Evolutionary conservation across 2,797 vertebrate species (phyloP).

Genomic region (Mormyrops boulengeri): DNA sequence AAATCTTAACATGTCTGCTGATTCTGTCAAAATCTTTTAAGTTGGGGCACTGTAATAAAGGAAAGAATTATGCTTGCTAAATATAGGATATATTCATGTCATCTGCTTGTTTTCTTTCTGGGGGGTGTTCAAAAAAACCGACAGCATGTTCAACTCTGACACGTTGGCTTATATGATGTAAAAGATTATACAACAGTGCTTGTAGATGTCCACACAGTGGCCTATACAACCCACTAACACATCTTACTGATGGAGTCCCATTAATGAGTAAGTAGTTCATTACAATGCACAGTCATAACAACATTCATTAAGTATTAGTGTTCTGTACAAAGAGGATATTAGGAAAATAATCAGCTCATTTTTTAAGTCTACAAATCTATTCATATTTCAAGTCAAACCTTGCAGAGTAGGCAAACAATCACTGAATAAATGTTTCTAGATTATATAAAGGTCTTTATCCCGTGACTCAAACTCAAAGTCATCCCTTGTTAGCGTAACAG

Average conservation of each 20-base stretch:
- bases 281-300: slow-evolving; percentile 11
- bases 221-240: background rate
- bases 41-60: slow-evolving; percentile 20
- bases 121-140: background rate
- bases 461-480: background rate
- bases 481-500: background rate
- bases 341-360: background rate
- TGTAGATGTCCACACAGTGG: background rate
- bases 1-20: slow-evolving; percentile 22
- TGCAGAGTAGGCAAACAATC: background rate
- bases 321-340: slow-evolving; percentile 2
- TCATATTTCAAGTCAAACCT: background rate
- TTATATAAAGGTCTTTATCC: background rate
- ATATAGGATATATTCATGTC: slow-evolving; percentile 11
- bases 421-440: background rate
- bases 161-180: background rate
- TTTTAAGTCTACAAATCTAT: background rate
- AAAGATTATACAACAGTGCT: background rate
- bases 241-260: background rate
- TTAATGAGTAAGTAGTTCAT: slow-evolving; percentile 10
- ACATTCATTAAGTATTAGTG: background rate
- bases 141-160: background rate
- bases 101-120: slow-evolving; percentile 15
- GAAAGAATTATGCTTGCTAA: slow-evolving; percentile 19
- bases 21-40: slow-evolving; percentile 21